Evolutionary conservation across 2,888 invertebrate genomes (phyloP), one percentile per base, ranked within the genome.

Genomic region (Ormyrus thymus): DNA sequence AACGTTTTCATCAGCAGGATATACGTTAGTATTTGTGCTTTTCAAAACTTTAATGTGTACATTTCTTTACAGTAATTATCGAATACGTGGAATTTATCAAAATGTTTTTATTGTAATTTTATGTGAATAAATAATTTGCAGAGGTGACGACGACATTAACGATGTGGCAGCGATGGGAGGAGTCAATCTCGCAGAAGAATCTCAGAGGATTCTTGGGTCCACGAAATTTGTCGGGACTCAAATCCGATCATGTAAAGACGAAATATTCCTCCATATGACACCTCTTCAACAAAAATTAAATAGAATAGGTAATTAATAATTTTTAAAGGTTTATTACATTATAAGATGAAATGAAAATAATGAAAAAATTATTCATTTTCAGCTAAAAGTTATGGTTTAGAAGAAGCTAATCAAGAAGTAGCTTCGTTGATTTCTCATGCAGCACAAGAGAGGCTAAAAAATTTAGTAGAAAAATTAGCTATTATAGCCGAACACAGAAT

Each of bases 151-250:
- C 89, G 98, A 99, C 90, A 98, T 98, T 86, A 99, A 98, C 88
- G 98, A 99, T 91, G 98, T 99, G 11, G 98, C 98, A 50, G 98
- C 98, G 9, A 98, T 99, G 98, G 98, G 98, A 82, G 98, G 98
- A 70, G 98, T 99, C 75, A 99, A 99, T 91, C 92, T 99, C 86
- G 96, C 96, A 0, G 98, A 99, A 91, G 98, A 99, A 91, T 95
- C 96, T 55, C 97, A 97, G 90, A 94, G 97, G 90, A 98, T 98
- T 87, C 92, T 98, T 80, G 97, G 97, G 11, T 95, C 96, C 13
- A 96, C 97, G 1, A 97, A 97, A 86, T 94, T 96, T 89, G 96
- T 97, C 83, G 97, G 97, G 46, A 95, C 96, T 0, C 97, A 97
- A 89, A 93, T 94, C 81, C 90, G 95, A 82, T 98, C 98, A 0